These are phyloP conservation scores for Pardalotus punctatus DNA, from an alignment of 2,113 vertebrate genomes.

Conservation along the genomic window DNA sequence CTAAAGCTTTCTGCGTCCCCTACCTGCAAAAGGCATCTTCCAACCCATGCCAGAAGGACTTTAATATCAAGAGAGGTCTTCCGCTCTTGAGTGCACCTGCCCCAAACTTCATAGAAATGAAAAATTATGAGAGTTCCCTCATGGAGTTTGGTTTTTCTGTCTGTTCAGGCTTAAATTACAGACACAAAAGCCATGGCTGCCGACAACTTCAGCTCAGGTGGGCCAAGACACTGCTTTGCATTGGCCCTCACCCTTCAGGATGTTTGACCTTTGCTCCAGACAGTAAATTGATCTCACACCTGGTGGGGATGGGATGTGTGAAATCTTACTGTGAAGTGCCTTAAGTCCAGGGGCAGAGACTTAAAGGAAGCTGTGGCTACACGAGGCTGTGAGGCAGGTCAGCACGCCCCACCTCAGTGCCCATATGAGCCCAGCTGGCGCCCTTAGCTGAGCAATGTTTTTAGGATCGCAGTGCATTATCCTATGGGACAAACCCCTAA, in stretches of 20 bases:
- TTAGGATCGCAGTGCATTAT: not conserved
- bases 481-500: not conserved
- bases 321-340: not conserved
- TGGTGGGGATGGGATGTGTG: not conserved
- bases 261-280: not conserved
- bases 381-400: not conserved
- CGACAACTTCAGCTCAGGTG: not conserved
- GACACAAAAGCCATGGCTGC: not conserved
- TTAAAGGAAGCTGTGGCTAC: not conserved
- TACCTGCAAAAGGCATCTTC: not conserved
- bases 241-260: not conserved
- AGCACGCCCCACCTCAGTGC: not conserved
- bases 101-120: not conserved
- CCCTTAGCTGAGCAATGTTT: not conserved
- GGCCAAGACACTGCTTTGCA: not conserved
- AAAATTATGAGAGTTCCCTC: not conserved
- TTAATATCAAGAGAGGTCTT: not conserved
- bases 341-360: not conserved
- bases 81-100: not conserved
- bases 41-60: not conserved
- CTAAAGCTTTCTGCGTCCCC: not conserved
- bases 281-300: not conserved
- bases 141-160: not conserved
- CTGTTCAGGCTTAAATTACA: not conserved
- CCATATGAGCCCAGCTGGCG: not conserved